These are phyloP conservation scores for Nasonovia ribisnigri DNA, from an alignment of 2,888 invertebrate genomes.

Conservation along the genomic window DNA sequence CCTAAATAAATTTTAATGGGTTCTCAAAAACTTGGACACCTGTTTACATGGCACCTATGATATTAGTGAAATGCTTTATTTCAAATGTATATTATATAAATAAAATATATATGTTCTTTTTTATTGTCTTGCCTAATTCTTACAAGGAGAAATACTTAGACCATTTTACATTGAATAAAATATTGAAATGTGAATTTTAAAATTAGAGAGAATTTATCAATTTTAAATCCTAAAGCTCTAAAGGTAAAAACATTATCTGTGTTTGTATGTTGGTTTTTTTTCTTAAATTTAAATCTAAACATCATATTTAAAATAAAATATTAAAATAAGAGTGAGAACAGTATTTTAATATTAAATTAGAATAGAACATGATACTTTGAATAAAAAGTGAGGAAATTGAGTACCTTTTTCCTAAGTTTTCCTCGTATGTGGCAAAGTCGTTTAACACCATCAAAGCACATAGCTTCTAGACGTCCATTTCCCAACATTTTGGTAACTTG, in stretches of 20 bases:
- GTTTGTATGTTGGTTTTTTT: background rate
- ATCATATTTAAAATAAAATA: background rate
- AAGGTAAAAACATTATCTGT: background rate
- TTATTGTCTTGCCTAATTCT: background rate
- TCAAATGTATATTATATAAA: background rate
- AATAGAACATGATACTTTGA: background rate
- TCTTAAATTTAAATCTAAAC: background rate
- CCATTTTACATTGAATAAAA: background rate
- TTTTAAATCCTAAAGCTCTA: background rate
- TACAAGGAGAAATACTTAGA: background rate
- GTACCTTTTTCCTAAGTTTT: slow-evolving; percentile 87
- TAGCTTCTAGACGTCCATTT: slow-evolving; percentile 97
- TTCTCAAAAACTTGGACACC: no score
- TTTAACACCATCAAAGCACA: slow-evolving; percentile 99
- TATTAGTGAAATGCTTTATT: background rate
- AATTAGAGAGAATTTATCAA: background rate
- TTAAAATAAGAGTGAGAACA: background rate
- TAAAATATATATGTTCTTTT: background rate
- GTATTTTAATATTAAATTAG: background rate
- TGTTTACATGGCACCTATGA: background rate
- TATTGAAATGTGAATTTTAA: background rate
- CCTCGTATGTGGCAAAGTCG: slow-evolving; percentile 98
- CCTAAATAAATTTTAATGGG: no score
- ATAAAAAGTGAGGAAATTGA: background rate
- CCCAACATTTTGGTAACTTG: slow-evolving; percentile 99